These are phyloP conservation scores for Propsilocerus akamusi DNA, from an alignment of 1,140 invertebrate species.

Conservation along the genomic window DNA sequence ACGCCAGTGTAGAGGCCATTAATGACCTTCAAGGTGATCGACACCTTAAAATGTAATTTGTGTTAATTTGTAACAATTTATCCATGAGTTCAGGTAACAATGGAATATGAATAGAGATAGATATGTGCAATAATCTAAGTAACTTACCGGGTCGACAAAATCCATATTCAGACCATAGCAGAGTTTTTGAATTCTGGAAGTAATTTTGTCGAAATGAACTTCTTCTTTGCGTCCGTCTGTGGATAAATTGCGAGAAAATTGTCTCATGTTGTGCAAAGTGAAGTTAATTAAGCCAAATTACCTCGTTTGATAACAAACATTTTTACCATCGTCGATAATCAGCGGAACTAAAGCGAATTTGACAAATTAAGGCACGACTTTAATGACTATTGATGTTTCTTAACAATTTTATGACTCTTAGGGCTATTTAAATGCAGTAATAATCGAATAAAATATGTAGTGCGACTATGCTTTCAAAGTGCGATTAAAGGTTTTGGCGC, in stretches of 20 bases:
- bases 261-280: neutral
- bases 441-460: no score
- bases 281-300: slow-evolving; percentile 14
- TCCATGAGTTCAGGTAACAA: no score
- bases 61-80: no score
- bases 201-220: slow-evolving; percentile 96
- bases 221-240: slow-evolving; percentile 78
- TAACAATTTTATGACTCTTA: no score
- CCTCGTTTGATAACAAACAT: slow-evolving; percentile 32
- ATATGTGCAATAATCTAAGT: neutral
- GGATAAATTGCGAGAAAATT: slow-evolving; percentile 4
- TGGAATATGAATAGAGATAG: neutral
- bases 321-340: slow-evolving; percentile 16
- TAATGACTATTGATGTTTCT: no score
- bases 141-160: slow-evolving; percentile 84
- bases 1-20: slow-evolving; percentile 89
- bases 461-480: no score
- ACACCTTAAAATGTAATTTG: slow-evolving; percentile 40
- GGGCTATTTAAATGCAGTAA: no score
- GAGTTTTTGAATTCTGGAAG: slow-evolving; percentile 82
- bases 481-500: no score
- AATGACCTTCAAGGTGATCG: slow-evolving; percentile 77
- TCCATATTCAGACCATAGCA: slow-evolving; percentile 93
- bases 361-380: no score
- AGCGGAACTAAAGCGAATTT: neutral